These are phyloP conservation scores for Catharus fuscescens DNA, from an alignment of 2,113 vertebrate species.

Conservation along the genomic window DNA sequence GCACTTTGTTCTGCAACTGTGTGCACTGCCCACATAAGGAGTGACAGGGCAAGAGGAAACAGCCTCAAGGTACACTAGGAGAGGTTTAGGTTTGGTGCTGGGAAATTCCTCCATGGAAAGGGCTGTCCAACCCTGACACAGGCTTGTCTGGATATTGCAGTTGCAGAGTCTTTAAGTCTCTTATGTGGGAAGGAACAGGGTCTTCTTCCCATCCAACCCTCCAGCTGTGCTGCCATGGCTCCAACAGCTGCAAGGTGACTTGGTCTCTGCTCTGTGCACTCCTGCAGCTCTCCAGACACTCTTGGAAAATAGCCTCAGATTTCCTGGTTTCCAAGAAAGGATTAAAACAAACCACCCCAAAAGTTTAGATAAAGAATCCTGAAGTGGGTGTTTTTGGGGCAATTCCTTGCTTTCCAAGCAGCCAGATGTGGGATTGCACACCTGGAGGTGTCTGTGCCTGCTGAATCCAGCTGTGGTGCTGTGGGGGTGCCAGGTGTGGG, in stretches of 20 bases:
- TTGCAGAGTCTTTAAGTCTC: not conserved
- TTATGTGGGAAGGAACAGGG: not conserved
- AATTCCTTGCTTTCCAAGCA: not conserved
- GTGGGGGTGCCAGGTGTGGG: not conserved
- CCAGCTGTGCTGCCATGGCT: not conserved
- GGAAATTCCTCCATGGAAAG: not conserved
- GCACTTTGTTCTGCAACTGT: not conserved
- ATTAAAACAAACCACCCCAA: not conserved
- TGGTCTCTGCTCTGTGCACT: not conserved
- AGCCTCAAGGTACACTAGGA: not conserved
- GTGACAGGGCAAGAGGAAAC: not conserved
- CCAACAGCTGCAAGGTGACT: not conserved
- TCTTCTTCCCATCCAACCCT: not conserved
- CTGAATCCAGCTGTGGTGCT: not conserved
- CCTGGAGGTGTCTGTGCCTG: not conserved
- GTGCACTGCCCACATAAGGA: not conserved
- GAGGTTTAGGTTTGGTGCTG: not conserved
- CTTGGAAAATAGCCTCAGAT: not conserved
- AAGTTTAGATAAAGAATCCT: not conserved
- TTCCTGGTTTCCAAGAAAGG: not conserved
- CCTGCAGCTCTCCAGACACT: not conserved
- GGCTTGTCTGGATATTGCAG: not conserved
- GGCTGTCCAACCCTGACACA: not conserved
- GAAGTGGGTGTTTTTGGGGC: not conserved
- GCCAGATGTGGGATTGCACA: rapidly evolving